phyloP scores from a whole-genome alignment of 2,113 vertebrate species.

The Telmatochromis sp. region DNA sequence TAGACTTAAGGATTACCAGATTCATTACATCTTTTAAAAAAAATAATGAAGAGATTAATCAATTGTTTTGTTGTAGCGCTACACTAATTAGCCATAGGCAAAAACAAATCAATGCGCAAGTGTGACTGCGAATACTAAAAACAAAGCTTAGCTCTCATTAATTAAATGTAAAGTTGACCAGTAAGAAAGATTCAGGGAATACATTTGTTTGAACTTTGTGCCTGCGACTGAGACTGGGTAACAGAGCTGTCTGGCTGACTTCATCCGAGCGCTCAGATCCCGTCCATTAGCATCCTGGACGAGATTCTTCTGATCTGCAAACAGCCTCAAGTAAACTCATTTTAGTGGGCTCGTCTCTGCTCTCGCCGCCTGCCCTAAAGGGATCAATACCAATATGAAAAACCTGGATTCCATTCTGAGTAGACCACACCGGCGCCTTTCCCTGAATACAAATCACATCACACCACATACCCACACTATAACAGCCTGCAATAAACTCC shows the following conservation, averaged over 20 bases:
- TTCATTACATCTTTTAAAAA: rapidly evolving
- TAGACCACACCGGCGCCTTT: slow-evolving; percentile 56
- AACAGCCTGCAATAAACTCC: slow-evolving; percentile 48
- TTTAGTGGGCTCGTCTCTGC: slow-evolving; percentile 61
- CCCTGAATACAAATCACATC: slow-evolving; percentile 73
- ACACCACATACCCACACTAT: slow-evolving; percentile 40
- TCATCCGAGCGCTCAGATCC: slow-evolving; percentile 41
- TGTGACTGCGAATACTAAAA: neutral
- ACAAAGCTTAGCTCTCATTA: neutral
- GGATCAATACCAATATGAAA: slow-evolving; percentile 76
- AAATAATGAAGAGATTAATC: neutral
- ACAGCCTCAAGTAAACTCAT: slow-evolving; percentile 72
- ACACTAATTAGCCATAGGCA: neutral
- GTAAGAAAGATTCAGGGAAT: neutral
- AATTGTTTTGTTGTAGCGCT: neutral
- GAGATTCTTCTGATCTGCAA: slow-evolving; percentile 70
- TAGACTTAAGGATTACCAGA: neutral
- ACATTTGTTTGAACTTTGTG: slow-evolving; percentile 25
- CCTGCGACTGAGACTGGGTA: neutral
- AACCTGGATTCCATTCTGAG: slow-evolving; percentile 72
- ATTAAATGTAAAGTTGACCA: slow-evolving; percentile 1
- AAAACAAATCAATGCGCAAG: neutral
- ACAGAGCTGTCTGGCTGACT: slow-evolving; percentile 36
- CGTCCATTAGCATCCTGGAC: slow-evolving; percentile 69
- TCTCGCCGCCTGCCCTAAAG: slow-evolving; percentile 57